Conservation (phyloP, 2,797 vertebrate genomes). For the Moxostoma hubbsi region DNA sequence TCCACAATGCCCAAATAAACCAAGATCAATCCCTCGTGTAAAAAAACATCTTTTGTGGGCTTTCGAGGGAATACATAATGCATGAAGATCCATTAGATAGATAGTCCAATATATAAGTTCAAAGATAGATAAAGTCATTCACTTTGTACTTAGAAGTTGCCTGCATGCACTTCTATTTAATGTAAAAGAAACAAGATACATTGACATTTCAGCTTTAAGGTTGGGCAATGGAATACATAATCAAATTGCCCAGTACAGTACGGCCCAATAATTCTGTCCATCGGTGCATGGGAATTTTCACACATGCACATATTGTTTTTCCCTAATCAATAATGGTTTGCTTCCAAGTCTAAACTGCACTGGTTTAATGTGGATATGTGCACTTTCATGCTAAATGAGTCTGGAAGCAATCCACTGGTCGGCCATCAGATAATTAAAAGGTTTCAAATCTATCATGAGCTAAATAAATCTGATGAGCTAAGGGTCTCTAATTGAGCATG, state of each 20-base stretch:
- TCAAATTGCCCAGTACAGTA: slow-evolving; percentile 6
- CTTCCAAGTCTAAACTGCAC: background rate
- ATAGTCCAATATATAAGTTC: background rate
- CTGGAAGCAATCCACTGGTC: slow-evolving; percentile 34
- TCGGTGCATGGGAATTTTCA: slow-evolving; percentile 12
- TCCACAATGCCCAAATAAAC: slow-evolving; percentile 34
- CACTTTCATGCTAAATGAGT: slow-evolving; percentile 29
- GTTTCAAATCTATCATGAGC: slow-evolving; percentile 42
- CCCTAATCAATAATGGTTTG: background rate
- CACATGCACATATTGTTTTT: slow-evolving; percentile 14
- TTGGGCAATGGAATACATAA: background rate
- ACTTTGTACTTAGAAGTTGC: background rate
- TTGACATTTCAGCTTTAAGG: background rate
- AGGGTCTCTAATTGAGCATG: slow-evolving; percentile 48
- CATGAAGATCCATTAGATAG: slow-evolving; percentile 13
- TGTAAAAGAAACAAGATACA: background rate
- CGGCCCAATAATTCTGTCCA: background rate
- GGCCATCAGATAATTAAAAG: slow-evolving; percentile 41
- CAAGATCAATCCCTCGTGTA: slow-evolving; percentile 23
- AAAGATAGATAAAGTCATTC: slow-evolving; percentile 13
- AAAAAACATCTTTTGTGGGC: slow-evolving; percentile 9
- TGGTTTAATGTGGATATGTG: slow-evolving; percentile 32
- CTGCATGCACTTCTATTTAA: background rate
- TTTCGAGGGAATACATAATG: slow-evolving; percentile 4
- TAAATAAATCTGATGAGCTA: slow-evolving; percentile 35